Evolutionary conservation across 2,888 invertebrate genomes (phyloP), one percentile per base, ranked within the genome.

Genomic region (Sylvicola fuscatus): DNA sequence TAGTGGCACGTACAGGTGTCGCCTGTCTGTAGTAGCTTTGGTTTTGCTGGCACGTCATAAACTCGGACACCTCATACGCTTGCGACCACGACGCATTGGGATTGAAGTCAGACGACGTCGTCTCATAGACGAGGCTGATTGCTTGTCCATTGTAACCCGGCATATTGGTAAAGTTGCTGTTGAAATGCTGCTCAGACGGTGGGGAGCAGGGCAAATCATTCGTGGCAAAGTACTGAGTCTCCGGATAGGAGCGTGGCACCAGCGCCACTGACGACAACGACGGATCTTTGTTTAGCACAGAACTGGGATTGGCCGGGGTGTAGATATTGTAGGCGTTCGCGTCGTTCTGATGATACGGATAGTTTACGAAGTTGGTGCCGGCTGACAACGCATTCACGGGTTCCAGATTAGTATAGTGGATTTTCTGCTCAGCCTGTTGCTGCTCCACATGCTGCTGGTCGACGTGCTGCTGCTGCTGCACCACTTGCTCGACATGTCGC

Each of bases 1-100:
- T 35, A 12, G 38, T 64, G 36, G 90, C 4, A 21, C 21, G 21
- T 8, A 21, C 21, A 4, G 21, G 8, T 21, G 21, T 21, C n/a
- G n/a, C n/a, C 8, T 21, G 21, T 4, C 21, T 4, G 8, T 6
- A 21, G 21, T 21, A 21, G 21, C 8, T 4, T 8, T 21, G 21
- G 5, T 4, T 4, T 21, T 4, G 21, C 5, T 4, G 21, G 21
- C 21, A 21, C 21, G 21, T 6, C 21, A 21, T 8, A 21, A 6
- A 21, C 21, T 21, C 21, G 5, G 4, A 8, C 21, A 21, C 21
- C 21, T 21, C 21, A 8, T 4, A 21, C 5, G 8, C 4, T 21
- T 21, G 5, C 21, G 21, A n/a, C n/a, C n/a, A n/a, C n/a, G n/a
- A n/a, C n/a, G n/a, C n/a, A n/a, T n/a, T n/a, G n/a, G n/a, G n/a